Conservation (phyloP, 2,888 invertebrate species). For the Xanthorhoe designata region DNA sequence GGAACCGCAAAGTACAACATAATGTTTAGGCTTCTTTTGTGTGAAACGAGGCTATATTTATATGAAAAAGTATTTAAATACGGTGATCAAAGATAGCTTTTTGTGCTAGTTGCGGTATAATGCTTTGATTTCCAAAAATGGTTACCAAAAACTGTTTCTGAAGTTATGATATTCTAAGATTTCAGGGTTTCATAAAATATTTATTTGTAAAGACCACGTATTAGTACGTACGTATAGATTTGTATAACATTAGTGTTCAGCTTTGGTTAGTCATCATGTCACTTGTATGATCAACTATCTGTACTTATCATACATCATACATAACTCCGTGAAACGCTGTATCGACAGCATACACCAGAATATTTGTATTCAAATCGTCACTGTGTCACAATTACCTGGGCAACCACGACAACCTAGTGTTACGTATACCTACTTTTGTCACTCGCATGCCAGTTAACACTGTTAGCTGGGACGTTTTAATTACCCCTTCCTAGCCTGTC, state of each 20-base stretch:
- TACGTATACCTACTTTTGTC: slow-evolving; percentile 5
- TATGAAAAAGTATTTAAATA: background rate
- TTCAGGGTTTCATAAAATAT: no score
- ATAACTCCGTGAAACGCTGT: no score
- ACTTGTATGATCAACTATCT: no score
- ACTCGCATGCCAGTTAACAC: slow-evolving; percentile 47
- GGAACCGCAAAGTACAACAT: slow-evolving; percentile 14
- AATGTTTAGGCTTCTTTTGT: slow-evolving; percentile 12
- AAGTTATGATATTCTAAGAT: no score
- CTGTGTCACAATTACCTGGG: background rate
- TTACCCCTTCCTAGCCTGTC: slow-evolving; percentile 60
- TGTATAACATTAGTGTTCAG: no score
- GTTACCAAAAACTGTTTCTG: no score
- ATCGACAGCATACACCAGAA: no score
- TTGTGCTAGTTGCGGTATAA: background rate
- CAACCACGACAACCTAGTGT: background rate
- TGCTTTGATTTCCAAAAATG: background rate
- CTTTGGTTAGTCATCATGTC: no score
- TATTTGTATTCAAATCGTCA: background rate
- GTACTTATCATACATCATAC: no score
- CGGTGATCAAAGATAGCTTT: background rate
- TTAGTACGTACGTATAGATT: no score
- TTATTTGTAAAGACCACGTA: no score
- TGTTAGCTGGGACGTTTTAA: slow-evolving; percentile 63
- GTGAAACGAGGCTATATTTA: background rate